Evolutionary conservation across 2,888 invertebrate genomes (phyloP).

Genomic region (Teleogryllus oceanicus): DNA sequence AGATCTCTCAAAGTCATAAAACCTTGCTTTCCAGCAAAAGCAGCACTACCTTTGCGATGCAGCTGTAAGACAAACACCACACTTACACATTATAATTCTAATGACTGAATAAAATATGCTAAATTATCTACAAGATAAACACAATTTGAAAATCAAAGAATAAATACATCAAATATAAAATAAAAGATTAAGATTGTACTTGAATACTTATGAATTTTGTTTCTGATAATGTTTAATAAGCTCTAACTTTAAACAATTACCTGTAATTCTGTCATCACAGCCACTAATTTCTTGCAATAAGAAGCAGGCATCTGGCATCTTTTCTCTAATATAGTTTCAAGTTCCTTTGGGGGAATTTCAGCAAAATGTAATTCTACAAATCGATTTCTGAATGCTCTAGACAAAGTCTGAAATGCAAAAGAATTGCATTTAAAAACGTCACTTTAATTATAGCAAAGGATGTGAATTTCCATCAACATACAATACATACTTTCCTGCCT

Average conservation of each 20-base stretch:
- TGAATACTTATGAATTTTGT: not conserved
- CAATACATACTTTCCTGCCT: slow-evolving; percentile 78
- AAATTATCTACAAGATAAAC: not conserved
- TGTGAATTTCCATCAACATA: not conserved
- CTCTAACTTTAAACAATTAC: slow-evolving; percentile 48
- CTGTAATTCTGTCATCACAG: slow-evolving; percentile 87
- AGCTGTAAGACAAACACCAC: slow-evolving; percentile 46
- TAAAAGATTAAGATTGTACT: not conserved
- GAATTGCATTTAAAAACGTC: slow-evolving; percentile 20
- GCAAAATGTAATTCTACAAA: slow-evolving; percentile 97
- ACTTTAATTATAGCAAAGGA: not conserved
- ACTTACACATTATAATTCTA: not conserved
- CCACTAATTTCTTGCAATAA: slow-evolving; percentile 86
- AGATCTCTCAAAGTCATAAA: slow-evolving; percentile 93
- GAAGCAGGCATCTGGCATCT: slow-evolving; percentile 83
- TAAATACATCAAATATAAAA: not conserved
- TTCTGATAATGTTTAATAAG: no score
- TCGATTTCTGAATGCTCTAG: slow-evolving; percentile 93
- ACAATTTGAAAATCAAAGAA: not conserved
- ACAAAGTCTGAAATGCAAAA: slow-evolving; percentile 57
- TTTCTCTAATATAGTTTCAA: slow-evolving; percentile 83
- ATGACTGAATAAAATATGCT: not conserved
- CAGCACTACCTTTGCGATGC: slow-evolving; percentile 75
- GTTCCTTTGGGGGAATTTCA: slow-evolving; percentile 84
- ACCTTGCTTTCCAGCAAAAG: slow-evolving; percentile 84